Percentiles rank a stretch among this genome's conserved stretches.
phyloP scores from a whole-genome alignment of 2,113 vertebrate genomes.

The Otocyon megalotis region DNA sequence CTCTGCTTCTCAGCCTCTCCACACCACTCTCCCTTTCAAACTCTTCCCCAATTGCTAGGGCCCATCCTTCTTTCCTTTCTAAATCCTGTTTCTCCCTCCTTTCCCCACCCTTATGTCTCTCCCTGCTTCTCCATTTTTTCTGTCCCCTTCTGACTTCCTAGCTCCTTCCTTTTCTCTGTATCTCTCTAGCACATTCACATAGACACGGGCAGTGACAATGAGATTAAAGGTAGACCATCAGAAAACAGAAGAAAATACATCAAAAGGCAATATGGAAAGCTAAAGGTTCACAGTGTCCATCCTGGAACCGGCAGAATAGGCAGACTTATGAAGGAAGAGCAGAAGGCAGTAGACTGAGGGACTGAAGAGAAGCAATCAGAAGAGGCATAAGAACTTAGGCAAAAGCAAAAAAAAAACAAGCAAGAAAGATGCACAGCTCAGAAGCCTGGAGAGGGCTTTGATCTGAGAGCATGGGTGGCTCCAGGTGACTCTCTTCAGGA shows the following conservation, averaged over 20 bases:
- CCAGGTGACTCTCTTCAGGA: neutral
- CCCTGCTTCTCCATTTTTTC: neutral
- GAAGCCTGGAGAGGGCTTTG: neutral
- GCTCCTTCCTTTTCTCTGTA: neutral
- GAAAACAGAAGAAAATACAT: constrained; percentile 22
- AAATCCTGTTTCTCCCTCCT: neutral
- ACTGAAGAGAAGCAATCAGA: neutral
- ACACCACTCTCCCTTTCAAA: neutral
- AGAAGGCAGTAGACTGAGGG: neutral
- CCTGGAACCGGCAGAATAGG: neutral
- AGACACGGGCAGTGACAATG: neutral
- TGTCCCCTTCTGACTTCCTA: neutral
- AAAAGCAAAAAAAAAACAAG: neutral
- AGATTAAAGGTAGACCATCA: constrained; percentile 34
- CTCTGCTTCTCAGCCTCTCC: neutral
- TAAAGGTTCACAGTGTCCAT: neutral
- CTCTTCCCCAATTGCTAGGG: neutral
- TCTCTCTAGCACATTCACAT: neutral
- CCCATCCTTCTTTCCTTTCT: neutral
- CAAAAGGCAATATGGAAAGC: constrained; percentile 25
- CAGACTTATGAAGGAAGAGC: neutral
- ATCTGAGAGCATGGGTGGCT: neutral
- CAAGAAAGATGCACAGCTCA: neutral
- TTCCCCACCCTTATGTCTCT: neutral
- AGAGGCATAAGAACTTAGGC: neutral